Base-by-base conservation (phyloP, 2,797 vertebrate genomes). In the Distichodus sexfasciatus region DNA sequence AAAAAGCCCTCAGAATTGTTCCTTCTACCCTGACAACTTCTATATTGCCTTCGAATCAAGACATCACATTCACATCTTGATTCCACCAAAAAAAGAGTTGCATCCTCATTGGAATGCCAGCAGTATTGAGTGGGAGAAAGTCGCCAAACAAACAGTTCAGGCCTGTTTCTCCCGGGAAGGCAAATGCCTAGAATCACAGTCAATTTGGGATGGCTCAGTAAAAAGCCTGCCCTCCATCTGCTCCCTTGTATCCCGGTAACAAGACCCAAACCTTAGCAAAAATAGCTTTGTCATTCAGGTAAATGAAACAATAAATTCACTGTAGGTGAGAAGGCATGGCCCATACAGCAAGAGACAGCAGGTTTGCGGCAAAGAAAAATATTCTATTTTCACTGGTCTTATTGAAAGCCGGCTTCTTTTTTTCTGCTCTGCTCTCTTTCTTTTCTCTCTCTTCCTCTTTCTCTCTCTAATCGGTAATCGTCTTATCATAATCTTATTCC, bases 141-240 rank as follows among this genome's bases (percentile, higher is more conserved):
- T 48, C 53, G 74, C 68, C 68, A 72, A 60, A 62, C 71, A 74
- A 76, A 66, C 64, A 65, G 53, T 68, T 71, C 43, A 71, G 50
- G 53, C 62, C 76, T 47, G 66, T 74, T 78, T 72, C 38, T 47
- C 55, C 40, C 19, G 58, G 58, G 50, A 78, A 73, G 57, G 44
- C 71, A 77, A 80, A 74, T 36, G 60, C 76, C 59, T 59, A 26
- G 57, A 78, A 81, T 74, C 69, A 76, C 43, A 76, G 71, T 72
- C 55, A 69, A 78, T 81, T 78, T 71, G 40, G 41, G 62, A 66
- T 68, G 33, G 68, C 46, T 67, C 74, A 68, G 70, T 81, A 76
- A 81, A 80, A 76, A 69, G 61, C 67, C 68, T n/a, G 50, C 48
- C 66, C 53, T 72, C 76, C 76, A 76, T 78, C 76, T 81, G 76